Evolutionary conservation across 2,797 vertebrate species (phyloP), one percentile per base, ranked within the genome.

Genomic region (Spinibarbus caldwelli): DNA sequence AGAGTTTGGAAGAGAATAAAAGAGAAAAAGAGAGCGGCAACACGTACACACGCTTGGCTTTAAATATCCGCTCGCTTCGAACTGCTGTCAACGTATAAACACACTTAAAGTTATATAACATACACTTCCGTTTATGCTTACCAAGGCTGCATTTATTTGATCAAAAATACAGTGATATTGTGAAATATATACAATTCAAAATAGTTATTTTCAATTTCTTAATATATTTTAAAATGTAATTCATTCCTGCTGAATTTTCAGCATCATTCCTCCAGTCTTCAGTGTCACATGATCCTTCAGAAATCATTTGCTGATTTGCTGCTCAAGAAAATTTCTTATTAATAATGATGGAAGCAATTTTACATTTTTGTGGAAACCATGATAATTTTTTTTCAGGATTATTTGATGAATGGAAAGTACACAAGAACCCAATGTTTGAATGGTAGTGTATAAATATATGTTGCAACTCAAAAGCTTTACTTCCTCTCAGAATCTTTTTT

Each of bases 401-500:
- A 3, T 4, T 52, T 23, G 19, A 23, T 49, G 43, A 73, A 73
- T 73, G 6, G 6, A 49, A 49, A 45, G n/a, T 10, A 5, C 7
- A 19, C n/a, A 7, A 70, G 11, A 43, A n/a, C 15, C 17, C 17
- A 11, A 47, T 38, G 14, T 62, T 62, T 62, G 57, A 62, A 59
- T 59, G n/a, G 23, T 2, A 12, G 57, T 26, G 57, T 59, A 59
- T 41, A 41, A 9, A 38, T 38, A 38, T 38, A 38, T 9, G 38
- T 41, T 41, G 2, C 38, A 41, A 41, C 9, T 41, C 38, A 41
- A 41, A 34, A 77, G 41, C 38, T 15, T n/a, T 3, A 10, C 68
- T 66, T 52, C 64, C 49, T 76, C 77, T 77, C 59, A 31, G 75
- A 19, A 49, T 52, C 31, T 78, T 92, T 86, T n/a, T n/a, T n/a